A percentile compares a stretch with the other conserved stretches of the same genome.
Evolutionary conservation across 2,113 vertebrate species (phyloP).

Genomic region (Mormoops blainvillei): DNA sequence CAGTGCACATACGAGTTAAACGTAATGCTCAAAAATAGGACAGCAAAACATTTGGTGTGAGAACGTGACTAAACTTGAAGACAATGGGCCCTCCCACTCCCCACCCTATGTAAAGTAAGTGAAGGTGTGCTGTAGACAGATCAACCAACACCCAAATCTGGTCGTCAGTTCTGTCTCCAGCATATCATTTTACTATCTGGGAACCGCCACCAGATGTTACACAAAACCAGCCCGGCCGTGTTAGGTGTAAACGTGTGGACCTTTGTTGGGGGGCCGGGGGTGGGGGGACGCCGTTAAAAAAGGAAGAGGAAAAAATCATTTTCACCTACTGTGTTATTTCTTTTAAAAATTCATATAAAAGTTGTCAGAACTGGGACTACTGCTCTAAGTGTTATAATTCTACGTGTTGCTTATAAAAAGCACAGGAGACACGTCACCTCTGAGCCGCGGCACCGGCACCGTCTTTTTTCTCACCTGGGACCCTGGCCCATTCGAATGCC

Average conservation of each 20-base stretch:
- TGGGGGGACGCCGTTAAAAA: not conserved
- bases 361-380: not conserved
- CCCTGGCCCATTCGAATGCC: not conserved
- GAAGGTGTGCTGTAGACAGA: conserved; percentile 30
- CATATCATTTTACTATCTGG: not conserved
- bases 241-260: not conserved
- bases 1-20: conserved; percentile 40
- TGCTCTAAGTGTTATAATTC: not conserved
- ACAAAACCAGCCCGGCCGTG: not conserved
- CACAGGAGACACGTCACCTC: not conserved
- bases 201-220: conserved; percentile 22
- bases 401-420: not conserved
- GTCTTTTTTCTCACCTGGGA: not conserved
- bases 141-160: conserved; percentile 44
- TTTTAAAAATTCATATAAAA: not conserved
- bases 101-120: conserved; percentile 53
- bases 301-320: not conserved
- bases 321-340: not conserved
- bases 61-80: conserved; percentile 57
- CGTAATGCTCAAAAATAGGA: conserved; percentile 64
- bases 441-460: not conserved
- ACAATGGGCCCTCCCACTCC: conserved; percentile 60
- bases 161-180: not conserved
- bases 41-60: conserved; percentile 56
- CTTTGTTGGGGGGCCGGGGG: not conserved